phyloP scores from a whole-genome alignment of 2,888 invertebrate species.

The Copidosoma aretas region DNA sequence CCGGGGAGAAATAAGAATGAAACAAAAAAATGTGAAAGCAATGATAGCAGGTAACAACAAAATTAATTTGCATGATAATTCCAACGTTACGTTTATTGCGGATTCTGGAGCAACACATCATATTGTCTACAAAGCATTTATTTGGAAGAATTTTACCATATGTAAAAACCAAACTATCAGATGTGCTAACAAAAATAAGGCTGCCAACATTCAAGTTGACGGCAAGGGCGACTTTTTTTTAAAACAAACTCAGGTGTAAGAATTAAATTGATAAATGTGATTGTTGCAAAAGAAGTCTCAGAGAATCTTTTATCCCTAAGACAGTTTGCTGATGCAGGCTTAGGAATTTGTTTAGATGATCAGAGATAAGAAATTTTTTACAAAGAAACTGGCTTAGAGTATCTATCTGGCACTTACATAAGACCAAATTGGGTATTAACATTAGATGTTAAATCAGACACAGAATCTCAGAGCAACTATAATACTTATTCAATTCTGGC shows the following conservation, averaged over 20 bases:
- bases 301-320: slow-evolving; percentile 34
- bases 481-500: neutral
- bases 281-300: slow-evolving; percentile 32
- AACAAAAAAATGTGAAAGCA: too few species aligned
- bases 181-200: slow-evolving; percentile 29
- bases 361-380: neutral
- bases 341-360: neutral
- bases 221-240: slow-evolving; percentile 13
- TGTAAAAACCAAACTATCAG: too few species aligned
- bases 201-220: slow-evolving; percentile 34
- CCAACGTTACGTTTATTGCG: too few species aligned
- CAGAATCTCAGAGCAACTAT: neutral
- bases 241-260: slow-evolving; percentile 12
- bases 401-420: neutral
- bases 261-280: slow-evolving; percentile 26
- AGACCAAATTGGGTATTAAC: neutral
- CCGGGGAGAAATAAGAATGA: too few species aligned
- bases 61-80: too few species aligned
- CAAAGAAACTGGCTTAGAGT: neutral
- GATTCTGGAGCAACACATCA: too few species aligned
- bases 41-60: too few species aligned
- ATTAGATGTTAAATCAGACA: neutral
- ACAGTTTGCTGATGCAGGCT: slow-evolving; percentile 33
- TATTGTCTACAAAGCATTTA: too few species aligned
- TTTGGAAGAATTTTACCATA: too few species aligned